Evolutionary conservation across 92 coral and sea anemone species (phyloP), one percentile per base, ranked within the genome.

Genomic region (Diadumene lineata): DNA sequence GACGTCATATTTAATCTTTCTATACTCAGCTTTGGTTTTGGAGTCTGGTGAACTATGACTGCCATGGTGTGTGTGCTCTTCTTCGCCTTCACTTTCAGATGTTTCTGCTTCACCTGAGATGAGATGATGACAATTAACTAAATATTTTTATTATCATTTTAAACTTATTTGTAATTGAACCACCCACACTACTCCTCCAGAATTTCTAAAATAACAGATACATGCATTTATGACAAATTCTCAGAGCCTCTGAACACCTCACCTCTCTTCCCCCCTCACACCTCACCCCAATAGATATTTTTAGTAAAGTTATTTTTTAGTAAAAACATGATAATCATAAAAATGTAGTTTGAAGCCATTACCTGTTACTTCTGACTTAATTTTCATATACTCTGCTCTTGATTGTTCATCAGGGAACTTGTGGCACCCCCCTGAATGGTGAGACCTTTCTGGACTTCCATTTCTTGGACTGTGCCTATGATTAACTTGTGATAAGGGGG

Each of bases 41-140:
- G 85, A 61, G 73, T 90, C 92, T 16, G 96, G 89, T 11, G 96
- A 90, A 38, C 84, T 77, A 46, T 84, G 89, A 66, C 92, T 90
- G n/a, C 96, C 96, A 74, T 70, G 89, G 32, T 78, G 82, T 24
- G 32, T 31, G 3, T 26, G 18, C 44, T 61, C 79, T 30, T 85
- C 85, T 60, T 79, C 81, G 50, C 50, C 76, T 53, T 83, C 85
- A 76, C 87, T 82, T 44, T 74, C 81, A 17, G 82, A 74, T 0
- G 86, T 81, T 29, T 74, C 78, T 17, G 77, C 90, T 26, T 61
- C 86, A 21, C 85, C 48, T 38, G 13, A 38, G 7, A 38, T 38
- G 6, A 38, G 13, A 13, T 38, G 13, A 38, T 13, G 13, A 38
- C 48, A 38, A 38, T 38, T 38, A 13, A 38, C 6, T 38, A 4